Evolutionary conservation across 2,888 invertebrate species (phyloP).

Genomic region (Octodonta nipae): DNA sequence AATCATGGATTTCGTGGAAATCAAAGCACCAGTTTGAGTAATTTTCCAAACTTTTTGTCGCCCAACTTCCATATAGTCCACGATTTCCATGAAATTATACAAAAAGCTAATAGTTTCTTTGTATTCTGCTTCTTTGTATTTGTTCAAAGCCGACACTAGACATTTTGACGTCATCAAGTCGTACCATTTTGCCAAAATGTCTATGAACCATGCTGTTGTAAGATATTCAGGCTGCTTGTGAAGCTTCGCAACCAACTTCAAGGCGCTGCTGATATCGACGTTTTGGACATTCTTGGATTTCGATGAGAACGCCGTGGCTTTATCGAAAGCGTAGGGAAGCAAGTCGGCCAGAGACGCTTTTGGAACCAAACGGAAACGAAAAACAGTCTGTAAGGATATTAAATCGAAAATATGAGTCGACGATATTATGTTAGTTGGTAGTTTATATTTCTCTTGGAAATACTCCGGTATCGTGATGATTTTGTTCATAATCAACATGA

Average conservation of each 20-base stretch:
- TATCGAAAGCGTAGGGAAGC: not conserved
- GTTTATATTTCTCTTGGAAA: not conserved
- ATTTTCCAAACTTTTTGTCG: constrained; percentile 11
- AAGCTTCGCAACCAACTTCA: not conserved
- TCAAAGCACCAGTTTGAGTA: constrained; percentile 9
- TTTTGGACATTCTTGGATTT: not conserved
- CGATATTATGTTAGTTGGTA: not conserved
- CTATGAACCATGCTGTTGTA: not conserved
- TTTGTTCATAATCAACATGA: not conserved
- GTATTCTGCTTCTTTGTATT: not conserved
- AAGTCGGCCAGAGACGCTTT: too few relatives aligned
- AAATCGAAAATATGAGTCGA: not conserved
- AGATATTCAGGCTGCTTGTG: not conserved
- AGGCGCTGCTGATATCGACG: not conserved
- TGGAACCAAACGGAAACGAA: too few relatives aligned
- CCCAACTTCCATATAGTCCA: constrained; percentile 6
- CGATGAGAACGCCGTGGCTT: not conserved
- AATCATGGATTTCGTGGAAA: constrained; percentile 13
- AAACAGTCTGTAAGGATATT: not conserved
- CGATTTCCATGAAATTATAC: not conserved
- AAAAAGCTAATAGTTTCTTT: not conserved
- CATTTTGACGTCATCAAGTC: not conserved
- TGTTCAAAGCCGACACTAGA: not conserved
- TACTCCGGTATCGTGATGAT: not conserved
- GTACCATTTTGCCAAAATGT: not conserved